These are phyloP conservation scores for Triops longicaudatus DNA, from an alignment of 1,140 invertebrate species.

Conservation along the genomic window DNA sequence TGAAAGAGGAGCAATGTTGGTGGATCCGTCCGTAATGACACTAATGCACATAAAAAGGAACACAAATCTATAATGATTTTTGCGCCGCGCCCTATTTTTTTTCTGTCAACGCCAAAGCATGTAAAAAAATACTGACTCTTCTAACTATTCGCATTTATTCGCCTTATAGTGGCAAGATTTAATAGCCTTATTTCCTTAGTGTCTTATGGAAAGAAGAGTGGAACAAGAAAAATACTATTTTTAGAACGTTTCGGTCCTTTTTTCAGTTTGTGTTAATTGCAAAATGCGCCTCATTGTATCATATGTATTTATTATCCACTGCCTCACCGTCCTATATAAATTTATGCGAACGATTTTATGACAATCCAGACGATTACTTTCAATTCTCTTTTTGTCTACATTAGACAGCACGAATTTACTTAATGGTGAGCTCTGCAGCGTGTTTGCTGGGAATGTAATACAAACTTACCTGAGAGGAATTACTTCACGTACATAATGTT, in stretches of 20 bases:
- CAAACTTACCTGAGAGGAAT: no score
- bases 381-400: neutral
- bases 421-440: neutral
- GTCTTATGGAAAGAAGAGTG: no score
- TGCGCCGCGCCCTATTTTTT: neutral
- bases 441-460: no score
- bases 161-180: neutral
- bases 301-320: conserved; percentile 6
- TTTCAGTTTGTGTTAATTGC: neutral
- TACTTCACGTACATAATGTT: no score
- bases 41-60: neutral
- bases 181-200: neutral
- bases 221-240: neutral
- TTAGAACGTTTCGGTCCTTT: neutral
- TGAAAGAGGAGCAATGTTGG: neutral
- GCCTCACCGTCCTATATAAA: conserved; percentile 1
- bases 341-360: neutral
- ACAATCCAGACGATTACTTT: neutral
- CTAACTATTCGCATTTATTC: neutral
- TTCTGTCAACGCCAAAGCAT: neutral
- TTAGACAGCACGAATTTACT: neutral
- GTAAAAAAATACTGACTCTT: neutral
- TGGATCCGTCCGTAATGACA: conserved; percentile 4
- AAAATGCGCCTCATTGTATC: neutral
- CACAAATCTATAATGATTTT: neutral